Base-by-base conservation (phyloP, 2,113 vertebrate species). In the Saccopteryx bilineata region DNA sequence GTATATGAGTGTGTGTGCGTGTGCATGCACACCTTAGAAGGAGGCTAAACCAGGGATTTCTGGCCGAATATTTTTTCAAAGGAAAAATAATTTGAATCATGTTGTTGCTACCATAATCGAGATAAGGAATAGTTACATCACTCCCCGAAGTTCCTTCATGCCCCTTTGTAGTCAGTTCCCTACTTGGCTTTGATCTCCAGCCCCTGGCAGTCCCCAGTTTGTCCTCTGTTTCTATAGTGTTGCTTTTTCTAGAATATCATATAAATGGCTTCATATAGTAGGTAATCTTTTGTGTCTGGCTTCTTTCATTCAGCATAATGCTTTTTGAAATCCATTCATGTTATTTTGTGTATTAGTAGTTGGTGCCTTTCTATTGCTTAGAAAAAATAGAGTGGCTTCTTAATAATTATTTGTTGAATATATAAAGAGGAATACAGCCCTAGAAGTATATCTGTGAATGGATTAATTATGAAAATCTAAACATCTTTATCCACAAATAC, bases 351-450 rank as follows among this genome's bases (percentile, higher is more conserved):
- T 66, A 17, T 65, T 39, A 63, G 46, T 58, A 79, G 26, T 83
- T 65, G 90, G 17, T 72, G 89, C 33, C 50, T 74, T 94, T 91
- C 88, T 76, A 66, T 81, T 87, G 69, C 31, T 31, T 4, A 87
- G 54, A 87, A 80, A 39, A 87, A 78, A 86, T 10, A 71, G 18
- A 93, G 11, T 71, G 66, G 31, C 79, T 52, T 95, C 80, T 96
- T 93, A 78, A 61, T 83, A 92, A 75, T 80, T 81, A 58, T 81
- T 90, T 96, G 66, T 72, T 81, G 50, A 87, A 86, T 56, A 26
- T 93, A 76, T 60, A 66, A 66, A 95, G 90, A 85, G 78, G 52
- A 90, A 93, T 63, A 93, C 19, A 80, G 9, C 54, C 33, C 15
- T 83, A 26, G 31, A 87, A 78, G 52, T 10, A 91, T 19, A 86